These are phyloP conservation scores for Aculops lycopersici DNA, from an alignment of 1,140 invertebrate species.

Conservation along the genomic window DNA sequence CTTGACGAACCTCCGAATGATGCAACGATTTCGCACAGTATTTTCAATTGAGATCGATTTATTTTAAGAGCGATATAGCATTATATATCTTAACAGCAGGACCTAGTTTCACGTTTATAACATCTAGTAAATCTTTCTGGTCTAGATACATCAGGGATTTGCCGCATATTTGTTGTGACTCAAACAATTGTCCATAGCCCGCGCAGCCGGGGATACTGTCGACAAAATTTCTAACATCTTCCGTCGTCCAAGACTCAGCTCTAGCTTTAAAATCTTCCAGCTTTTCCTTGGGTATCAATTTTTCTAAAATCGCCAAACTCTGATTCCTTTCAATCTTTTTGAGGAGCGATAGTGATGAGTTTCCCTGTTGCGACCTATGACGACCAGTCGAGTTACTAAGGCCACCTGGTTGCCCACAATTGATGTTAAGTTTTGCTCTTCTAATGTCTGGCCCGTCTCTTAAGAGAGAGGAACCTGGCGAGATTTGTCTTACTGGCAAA, in stretches of 20 bases:
- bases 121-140: slow-evolving; percentile 66
- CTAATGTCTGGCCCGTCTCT: background rate
- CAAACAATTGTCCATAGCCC: background rate
- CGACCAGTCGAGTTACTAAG: background rate
- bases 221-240: background rate
- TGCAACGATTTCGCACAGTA: background rate
- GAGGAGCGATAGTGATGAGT: background rate
- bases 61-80: slow-evolving; percentile 6
- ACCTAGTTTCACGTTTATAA: slow-evolving; percentile 71
- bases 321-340: background rate
- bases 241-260: background rate
- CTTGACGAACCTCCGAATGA: no score
- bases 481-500: background rate
- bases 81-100: slow-evolving; percentile 59
- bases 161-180: slow-evolving; percentile 61
- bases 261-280: background rate
- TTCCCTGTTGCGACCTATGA: background rate
- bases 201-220: background rate
- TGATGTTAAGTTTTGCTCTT: background rate
- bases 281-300: background rate
- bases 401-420: background rate
- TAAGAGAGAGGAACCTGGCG: background rate
- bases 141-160: slow-evolving; percentile 65
- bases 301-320: no score
- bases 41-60: background rate